phyloP scores from a whole-genome alignment of 2,797 vertebrate genomes.

The Crypturellus tataupa region DNA sequence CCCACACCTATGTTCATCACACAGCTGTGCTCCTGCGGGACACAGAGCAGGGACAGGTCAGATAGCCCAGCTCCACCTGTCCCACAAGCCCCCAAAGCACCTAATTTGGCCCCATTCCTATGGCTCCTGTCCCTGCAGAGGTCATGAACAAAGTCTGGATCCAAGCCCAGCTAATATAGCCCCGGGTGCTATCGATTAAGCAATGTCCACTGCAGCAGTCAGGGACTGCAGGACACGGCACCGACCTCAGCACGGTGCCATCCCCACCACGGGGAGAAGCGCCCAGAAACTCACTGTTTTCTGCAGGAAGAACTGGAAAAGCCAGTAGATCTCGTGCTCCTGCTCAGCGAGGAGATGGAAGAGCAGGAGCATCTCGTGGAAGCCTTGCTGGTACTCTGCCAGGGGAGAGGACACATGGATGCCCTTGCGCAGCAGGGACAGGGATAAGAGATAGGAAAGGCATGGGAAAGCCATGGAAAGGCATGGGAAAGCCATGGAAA shows the following conservation, averaged over 20 bases:
- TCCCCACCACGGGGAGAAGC: not conserved
- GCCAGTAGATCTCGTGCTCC: constrained; percentile 65
- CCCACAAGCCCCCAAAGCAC: not conserved
- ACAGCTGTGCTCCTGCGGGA: constrained; percentile 72
- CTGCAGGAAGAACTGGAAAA: constrained; percentile 76
- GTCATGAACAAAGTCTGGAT: not conserved
- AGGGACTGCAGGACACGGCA: too few relatives aligned
- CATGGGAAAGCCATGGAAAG: too few relatives aligned
- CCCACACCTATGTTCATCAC: constrained; percentile 69
- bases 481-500: too few relatives aligned
- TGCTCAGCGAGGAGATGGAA: constrained; percentile 59
- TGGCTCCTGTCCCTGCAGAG: too few relatives aligned
- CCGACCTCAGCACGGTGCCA: not conserved
- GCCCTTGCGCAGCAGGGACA: fast-evolving
- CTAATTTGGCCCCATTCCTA: not conserved
- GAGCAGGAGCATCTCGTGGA: constrained; percentile 70
- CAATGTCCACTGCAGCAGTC: not conserved
- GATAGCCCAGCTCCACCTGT: not conserved
- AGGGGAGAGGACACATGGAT: not conserved
- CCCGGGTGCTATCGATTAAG: not conserved
- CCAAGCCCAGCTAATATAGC: not conserved
- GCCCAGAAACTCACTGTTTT: constrained; percentile 43
- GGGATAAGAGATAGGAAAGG: too few relatives aligned
- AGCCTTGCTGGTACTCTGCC: constrained; percentile 72
- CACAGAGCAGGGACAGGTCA: not conserved